Conservation (phyloP, 2,888 invertebrate genomes). For the Lithosia quadra region DNA sequence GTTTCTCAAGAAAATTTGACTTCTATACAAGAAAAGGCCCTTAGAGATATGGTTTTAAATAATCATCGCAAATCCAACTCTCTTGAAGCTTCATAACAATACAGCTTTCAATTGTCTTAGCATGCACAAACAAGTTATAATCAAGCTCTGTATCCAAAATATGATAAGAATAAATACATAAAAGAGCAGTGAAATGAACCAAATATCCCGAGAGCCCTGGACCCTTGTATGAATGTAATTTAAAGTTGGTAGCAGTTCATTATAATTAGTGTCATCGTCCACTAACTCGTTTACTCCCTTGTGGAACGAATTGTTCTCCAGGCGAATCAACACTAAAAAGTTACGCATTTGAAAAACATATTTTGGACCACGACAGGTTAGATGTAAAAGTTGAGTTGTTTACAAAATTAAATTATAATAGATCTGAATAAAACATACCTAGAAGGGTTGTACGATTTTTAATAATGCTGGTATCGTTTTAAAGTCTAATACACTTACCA, state of each 20-base stretch:
- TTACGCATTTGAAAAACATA: conserved; percentile 16
- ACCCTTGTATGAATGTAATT: conserved; percentile 24
- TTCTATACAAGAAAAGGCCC: not conserved
- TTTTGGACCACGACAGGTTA: conserved; percentile 15
- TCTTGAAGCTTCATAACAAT: not conserved
- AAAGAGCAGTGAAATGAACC: not conserved
- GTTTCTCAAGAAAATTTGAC: too few species aligned
- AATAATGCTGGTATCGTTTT: not conserved
- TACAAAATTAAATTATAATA: not conserved
- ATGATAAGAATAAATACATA: conserved; percentile 2
- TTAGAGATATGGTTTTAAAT: not conserved
- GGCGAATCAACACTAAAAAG: conserved; percentile 18
- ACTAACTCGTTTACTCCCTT: conserved; percentile 15
- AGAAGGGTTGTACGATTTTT: not conserved
- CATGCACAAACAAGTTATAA: not conserved
- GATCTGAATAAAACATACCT: not conserved
- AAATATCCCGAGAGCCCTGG: conserved; percentile 14
- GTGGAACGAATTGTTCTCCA: conserved; percentile 17
- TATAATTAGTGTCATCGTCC: conserved; percentile 25
- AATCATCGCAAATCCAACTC: not conserved
- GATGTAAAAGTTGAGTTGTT: not conserved
- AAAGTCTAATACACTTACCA: conserved; percentile 21
- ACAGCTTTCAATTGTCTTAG: not conserved
- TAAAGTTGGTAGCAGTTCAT: conserved; percentile 24
- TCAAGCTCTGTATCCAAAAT: not conserved